These are phyloP conservation scores for Stenurella melanura DNA, from an alignment of 2,888 invertebrate genomes.

Conservation along the genomic window DNA sequence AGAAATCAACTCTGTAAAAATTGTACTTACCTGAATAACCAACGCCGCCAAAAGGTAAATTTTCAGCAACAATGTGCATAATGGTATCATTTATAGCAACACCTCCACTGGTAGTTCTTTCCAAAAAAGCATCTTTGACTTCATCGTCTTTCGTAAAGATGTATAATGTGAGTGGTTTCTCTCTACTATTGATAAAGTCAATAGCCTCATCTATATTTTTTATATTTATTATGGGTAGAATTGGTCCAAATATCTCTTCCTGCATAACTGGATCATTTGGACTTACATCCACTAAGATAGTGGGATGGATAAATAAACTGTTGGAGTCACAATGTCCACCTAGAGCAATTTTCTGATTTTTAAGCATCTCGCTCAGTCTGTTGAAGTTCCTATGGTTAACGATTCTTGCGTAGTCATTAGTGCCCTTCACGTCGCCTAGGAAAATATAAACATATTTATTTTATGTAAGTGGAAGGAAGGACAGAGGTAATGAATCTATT, in stretches of 20 bases:
- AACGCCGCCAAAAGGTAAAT: slow-evolving; percentile 97
- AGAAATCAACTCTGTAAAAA: too few relatives aligned
- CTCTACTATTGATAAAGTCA: slow-evolving; percentile 89
- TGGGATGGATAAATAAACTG: slow-evolving; percentile 91
- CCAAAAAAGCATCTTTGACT: slow-evolving; percentile 78
- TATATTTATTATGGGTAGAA: slow-evolving; percentile 91
- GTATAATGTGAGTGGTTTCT: slow-evolving; percentile 93
- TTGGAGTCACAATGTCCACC: slow-evolving; percentile 85
- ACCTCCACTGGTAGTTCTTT: slow-evolving; percentile 87
- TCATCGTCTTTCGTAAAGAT: slow-evolving; percentile 82
- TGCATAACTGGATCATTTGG: slow-evolving; percentile 87
- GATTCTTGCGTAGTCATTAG: slow-evolving; percentile 87
- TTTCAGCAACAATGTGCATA: slow-evolving; percentile 89
- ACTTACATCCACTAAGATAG: slow-evolving; percentile 85
- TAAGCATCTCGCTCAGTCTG: slow-evolving; percentile 79
- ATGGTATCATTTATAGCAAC: slow-evolving; percentile 90
- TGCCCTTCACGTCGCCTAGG: slow-evolving; percentile 60
- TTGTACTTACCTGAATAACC: slow-evolving; percentile 80
- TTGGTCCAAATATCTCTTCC: slow-evolving; percentile 98
- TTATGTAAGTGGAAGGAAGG: too few relatives aligned
- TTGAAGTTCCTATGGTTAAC: slow-evolving; percentile 81
- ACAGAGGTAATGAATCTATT: too few relatives aligned
- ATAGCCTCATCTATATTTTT: slow-evolving; percentile 92
- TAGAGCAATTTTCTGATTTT: slow-evolving; percentile 83
- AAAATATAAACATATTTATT: slow-evolving; percentile 9